Conservation (phyloP, 1,140 invertebrate genomes). For the Leptinotarsa texana region DNA sequence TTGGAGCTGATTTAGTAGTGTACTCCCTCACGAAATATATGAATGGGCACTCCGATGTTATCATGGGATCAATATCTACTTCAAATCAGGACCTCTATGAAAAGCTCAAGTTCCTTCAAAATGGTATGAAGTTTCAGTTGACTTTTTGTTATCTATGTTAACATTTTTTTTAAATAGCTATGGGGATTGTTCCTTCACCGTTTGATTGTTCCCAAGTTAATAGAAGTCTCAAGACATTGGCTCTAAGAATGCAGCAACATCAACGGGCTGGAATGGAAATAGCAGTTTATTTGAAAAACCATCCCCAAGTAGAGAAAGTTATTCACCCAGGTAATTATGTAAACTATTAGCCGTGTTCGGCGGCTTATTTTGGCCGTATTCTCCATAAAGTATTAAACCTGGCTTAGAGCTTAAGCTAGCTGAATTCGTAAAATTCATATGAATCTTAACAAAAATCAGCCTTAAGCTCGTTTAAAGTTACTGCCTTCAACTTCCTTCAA, state of each 20-base stretch:
- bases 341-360: neutral
- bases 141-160: neutral
- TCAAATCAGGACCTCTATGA: slow-evolving; percentile 74
- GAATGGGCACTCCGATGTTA: slow-evolving; percentile 97
- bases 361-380: too few species aligned
- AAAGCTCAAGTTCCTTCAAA: slow-evolving; percentile 84
- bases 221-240: slow-evolving; percentile 92
- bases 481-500: too few species aligned
- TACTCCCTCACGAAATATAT: slow-evolving; percentile 98
- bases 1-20: slow-evolving; percentile 90
- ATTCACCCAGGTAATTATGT: slow-evolving; percentile 75
- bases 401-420: too few species aligned
- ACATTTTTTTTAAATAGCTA: slow-evolving; percentile 61
- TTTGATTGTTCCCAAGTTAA: slow-evolving; percentile 96
- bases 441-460: too few species aligned
- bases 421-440: too few species aligned
- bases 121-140: slow-evolving; percentile 64
- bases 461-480: too few species aligned
- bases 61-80: slow-evolving; percentile 89
- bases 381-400: too few species aligned
- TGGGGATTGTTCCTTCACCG: slow-evolving; percentile 92
- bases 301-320: slow-evolving; percentile 79
- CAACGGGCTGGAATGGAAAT: slow-evolving; percentile 77
- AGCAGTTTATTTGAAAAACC: slow-evolving; percentile 78
- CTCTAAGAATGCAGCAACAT: slow-evolving; percentile 89